Percentiles rank a stretch among this genome's conserved stretches.
phyloP scores from a whole-genome alignment of 2,797 vertebrate species.

The Artibeus lituratus region DNA sequence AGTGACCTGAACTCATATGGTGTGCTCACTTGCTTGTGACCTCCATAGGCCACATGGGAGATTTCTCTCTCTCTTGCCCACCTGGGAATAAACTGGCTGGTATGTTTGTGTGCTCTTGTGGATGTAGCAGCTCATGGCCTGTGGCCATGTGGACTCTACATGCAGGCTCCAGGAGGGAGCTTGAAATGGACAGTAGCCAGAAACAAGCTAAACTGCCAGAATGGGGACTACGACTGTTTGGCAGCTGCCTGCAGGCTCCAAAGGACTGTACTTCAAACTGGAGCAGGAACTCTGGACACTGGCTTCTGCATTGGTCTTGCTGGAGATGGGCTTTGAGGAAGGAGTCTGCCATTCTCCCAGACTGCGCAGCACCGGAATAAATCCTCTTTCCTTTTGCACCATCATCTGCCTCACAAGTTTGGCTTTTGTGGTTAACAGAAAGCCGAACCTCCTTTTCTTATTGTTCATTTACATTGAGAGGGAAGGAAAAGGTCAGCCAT shows the following conservation, averaged over 20 bases:
- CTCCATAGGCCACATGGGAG: no score
- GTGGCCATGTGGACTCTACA: neutral
- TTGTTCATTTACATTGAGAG: no score
- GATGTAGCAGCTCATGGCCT: neutral
- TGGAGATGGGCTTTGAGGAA: neutral
- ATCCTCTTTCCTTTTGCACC: neutral
- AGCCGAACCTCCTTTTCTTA: no score
- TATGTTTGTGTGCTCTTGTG: neutral
- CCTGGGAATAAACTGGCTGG: neutral
- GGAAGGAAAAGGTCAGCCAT: neutral
- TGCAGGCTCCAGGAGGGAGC: neutral
- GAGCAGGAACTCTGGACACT: neutral
- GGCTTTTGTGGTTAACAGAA: no score
- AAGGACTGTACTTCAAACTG: neutral
- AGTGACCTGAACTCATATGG: no score
- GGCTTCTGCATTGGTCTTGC: neutral
- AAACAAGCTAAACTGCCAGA: neutral
- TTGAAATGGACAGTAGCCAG: neutral
- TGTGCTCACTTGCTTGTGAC: no score
- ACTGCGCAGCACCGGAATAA: neutral
- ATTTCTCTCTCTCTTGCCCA: no score
- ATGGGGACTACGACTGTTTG: neutral
- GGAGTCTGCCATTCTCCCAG: neutral
- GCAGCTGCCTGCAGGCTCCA: neutral
- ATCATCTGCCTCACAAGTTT: neutral